Base-by-base conservation (phyloP, 1,140 invertebrate genomes). In the Choristoneura fumiferana region DNA sequence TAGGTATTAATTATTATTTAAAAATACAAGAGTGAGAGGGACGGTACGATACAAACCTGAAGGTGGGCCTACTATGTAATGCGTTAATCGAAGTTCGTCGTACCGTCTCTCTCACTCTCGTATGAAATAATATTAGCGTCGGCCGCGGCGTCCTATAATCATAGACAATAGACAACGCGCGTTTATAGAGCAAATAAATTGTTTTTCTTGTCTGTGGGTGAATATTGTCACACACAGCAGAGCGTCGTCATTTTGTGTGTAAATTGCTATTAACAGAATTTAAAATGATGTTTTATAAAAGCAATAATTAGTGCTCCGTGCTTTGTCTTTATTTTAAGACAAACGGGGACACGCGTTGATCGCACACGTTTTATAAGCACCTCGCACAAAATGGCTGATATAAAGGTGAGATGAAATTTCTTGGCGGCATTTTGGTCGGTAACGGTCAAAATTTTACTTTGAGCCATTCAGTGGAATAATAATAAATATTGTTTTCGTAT, bases 381-480 rank as follows among this genome's bases (percentile, higher is more conserved):
- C 43, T 71, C 71, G 58, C 54, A 57, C 80, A 88, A 88, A 77
- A 88, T 88, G 83, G 85, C 85, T 85, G 84, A 88, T 88, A 87
- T 88, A 78, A 87, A 86, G 84, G 85, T 88, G 73, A 81, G 76
- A 60, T n/a, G 55, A 58, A 2, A 29, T 14, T 65, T 68, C 62
- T 85, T 88, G 81, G 85, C 85, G 85, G 85, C 84, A 88, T 84
- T 88, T 87, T 88, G 75, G 76, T 73, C 62, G 58, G 17, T 84
- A 88, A 87, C 85, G 85, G 82, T 81, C 81, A 72, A 69, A 76
- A 61, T 69, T 70, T 36, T 63, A 65, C 70, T 73, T 79, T 59
- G 79, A n/a, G n/a, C n/a, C n/a, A n/a, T n/a, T n/a, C n/a, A n/a
- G n/a, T n/a, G n/a, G n/a, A n/a, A n/a, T n/a, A n/a, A n/a, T n/a